Evolutionary conservation across 2,113 vertebrate species (phyloP).

Genomic region (Anhinga rufa): DNA sequence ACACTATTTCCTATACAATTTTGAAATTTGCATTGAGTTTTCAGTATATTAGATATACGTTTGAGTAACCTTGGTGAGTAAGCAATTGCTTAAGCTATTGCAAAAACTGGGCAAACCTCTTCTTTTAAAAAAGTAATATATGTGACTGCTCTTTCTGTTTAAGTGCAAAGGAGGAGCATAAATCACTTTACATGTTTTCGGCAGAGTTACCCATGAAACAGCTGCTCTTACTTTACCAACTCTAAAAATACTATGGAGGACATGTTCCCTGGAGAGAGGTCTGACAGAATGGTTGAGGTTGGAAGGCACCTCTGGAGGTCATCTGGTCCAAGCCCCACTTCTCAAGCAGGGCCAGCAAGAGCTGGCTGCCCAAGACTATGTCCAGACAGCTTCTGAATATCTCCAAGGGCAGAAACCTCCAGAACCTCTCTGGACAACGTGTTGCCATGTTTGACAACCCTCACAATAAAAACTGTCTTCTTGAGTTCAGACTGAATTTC

Average conservation of each 20-base stretch:
- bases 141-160: not conserved
- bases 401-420: not conserved
- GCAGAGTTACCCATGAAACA: not conserved
- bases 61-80: not conserved
- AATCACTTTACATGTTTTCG: not conserved
- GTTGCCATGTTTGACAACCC: not conserved
- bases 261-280: not conserved
- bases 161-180: not conserved
- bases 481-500: not conserved
- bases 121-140: not conserved
- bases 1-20: not conserved
- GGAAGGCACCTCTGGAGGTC: not conserved
- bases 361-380: fast-evolving
- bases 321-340: not conserved
- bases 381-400: not conserved
- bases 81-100: not conserved
- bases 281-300: not conserved
- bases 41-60: not conserved
- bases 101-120: not conserved
- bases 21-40: not conserved
- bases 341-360: fast-evolving
- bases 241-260: not conserved
- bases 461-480: not conserved
- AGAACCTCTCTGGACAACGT: not conserved
- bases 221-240: not conserved